Evolutionary conservation across 2,888 invertebrate species (phyloP), one percentile per base, ranked within the genome.

Genomic region (Ennomos quercinarius): DNA sequence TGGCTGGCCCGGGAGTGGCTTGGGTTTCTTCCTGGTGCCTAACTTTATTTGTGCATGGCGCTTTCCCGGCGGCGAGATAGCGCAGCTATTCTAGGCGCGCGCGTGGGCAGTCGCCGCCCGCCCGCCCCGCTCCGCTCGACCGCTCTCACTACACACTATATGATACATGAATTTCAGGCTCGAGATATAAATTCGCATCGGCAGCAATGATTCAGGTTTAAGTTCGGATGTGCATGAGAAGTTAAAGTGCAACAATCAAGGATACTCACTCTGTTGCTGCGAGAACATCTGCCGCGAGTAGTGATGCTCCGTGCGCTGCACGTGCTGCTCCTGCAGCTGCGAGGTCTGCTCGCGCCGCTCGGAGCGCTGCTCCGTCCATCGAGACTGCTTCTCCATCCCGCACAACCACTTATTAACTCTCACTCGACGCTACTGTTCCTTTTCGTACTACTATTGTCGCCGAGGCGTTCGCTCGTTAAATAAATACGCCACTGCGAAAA

Each of bases 361-460:
- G 76, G 83, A 83, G 82, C 86, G 87, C 76, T 87, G 87, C 87
- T 88, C 89, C 84, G 90, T 83, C 89, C 92, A 92, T 75, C 90
- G 82, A 71, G 93, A 93, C 93, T 96, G 95, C 94, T 95, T 95
- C 94, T 95, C 95, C 96, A 96, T 96, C 89, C 93, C 94, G 93
- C 87, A 89, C 90, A 82, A 85, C 81, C 83, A 89, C 90, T 86
- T 81, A 82, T 74, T 86, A 89, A 91, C 89, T 89, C 84, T 91
- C 89, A 91, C 90, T 89, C 87, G 81, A 86, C 85, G 86, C 85
- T 89, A 83, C 78, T 79, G 78, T 81, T 90, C 86, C 86, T 88
- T 84, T 80, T 81, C 68, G 76, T 76, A 77, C 71, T 75, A 82
- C 70, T 81, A 80, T 77, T 76, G 80, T 83, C 78, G 81, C 77